Base-by-base conservation (phyloP, 2,888 invertebrate species). In the Diabrotica balteata region DNA sequence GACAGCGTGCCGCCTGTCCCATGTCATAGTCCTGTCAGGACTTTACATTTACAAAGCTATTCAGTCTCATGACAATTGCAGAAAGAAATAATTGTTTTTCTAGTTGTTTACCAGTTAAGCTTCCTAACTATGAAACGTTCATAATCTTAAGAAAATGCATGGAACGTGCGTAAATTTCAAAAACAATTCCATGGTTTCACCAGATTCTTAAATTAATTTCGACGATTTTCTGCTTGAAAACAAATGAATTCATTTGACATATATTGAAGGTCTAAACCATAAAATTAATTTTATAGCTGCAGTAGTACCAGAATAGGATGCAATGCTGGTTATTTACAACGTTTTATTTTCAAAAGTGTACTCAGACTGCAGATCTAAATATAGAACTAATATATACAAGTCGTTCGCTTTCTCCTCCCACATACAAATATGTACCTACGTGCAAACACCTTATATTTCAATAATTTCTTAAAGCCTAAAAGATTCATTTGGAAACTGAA, bases 331-430 rank as follows among this genome's bases (percentile, higher is more conserved):
- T 60, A 62, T 66, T 66, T 58, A 58, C 44, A 61, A 54, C 52
- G 57, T 66, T 58, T 62, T 67, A 63, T 49, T 67, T 53, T 54
- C 47, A 66, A 67, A 63, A 68, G 44, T 66, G 47, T 47, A 63
- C 70, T 67, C 65, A 51, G 50, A 65, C 58, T 44, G 67, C 59
- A 60, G 55, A 67, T 63, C 67, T 72, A 69, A 67, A 69, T 69
- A 64, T 69, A 72, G 69, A 69, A 66, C 59, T 68, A 72, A 69
- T 69, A 64, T 59, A 66, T 64, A 69, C 71, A 69, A 53, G 59
- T 50, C 51, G 58, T 60, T 54, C 53, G 58, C 61, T 60, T 67
- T 51, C 63, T 54, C 59, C 60, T 65, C 68, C 68, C 63, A 71
- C 70, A 62, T 61, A 46, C 45, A 17, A 59, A 60, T 68, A 66